Conservation (phyloP, 2,888 invertebrate genomes). For the Microctonus hyperodae region DNA sequence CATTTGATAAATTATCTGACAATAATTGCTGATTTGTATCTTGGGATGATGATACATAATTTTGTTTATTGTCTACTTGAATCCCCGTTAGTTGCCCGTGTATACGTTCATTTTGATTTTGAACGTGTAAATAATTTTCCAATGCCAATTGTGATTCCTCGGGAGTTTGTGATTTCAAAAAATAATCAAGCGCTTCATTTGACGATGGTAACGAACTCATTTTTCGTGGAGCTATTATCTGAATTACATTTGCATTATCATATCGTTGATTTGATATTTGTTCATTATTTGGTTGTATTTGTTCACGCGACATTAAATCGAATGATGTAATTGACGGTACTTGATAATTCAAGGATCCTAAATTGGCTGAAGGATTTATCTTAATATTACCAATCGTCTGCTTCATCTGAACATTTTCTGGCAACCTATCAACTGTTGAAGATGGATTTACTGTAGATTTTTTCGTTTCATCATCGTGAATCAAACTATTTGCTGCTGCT, state of each 20-base stretch:
- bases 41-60: neutral
- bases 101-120: neutral
- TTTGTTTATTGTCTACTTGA: neutral
- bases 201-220: slow-evolving; percentile 16
- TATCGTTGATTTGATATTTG: slow-evolving; percentile 2
- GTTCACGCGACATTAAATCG: slow-evolving; percentile 1
- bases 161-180: slow-evolving; percentile 55
- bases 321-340: slow-evolving; percentile 6
- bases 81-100: neutral
- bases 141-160: slow-evolving; percentile 53
- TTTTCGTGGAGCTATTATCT: neutral
- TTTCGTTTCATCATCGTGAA: neutral
- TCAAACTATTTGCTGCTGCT: slow-evolving; percentile 22
- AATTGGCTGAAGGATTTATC: neutral
- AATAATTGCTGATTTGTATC: slow-evolving; percentile 3
- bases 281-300: slow-evolving; percentile 7
- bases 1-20: neutral
- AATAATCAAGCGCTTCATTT: slow-evolving; percentile 45
- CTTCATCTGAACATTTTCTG: neutral
- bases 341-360: neutral
- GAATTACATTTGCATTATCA: slow-evolving; percentile 12
- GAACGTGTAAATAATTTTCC: slow-evolving; percentile 46
- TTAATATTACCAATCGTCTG: neutral
- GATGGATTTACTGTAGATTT: neutral
- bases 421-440: neutral